Base-by-base conservation (phyloP, 2,797 vertebrate genomes). In the Macropus fuliginosus region DNA sequence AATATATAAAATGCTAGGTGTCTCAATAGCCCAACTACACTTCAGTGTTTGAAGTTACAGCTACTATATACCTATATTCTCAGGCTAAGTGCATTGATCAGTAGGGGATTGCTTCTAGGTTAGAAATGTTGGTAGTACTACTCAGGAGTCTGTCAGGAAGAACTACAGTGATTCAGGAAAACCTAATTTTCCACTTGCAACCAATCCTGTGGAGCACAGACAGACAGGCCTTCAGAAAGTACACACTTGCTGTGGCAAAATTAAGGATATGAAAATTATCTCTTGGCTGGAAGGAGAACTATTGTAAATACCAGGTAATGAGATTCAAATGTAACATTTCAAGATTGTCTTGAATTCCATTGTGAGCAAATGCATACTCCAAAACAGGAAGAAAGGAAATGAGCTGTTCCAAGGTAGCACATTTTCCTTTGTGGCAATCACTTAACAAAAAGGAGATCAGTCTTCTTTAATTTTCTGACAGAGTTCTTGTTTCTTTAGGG, bases 281-380 rank as follows among this genome's bases (percentile, higher is more conserved):
- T 95, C 97, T 97, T 93, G 93, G 56, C 54, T 92, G 74, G 81
- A 95, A 97, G 93, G 66, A 97, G 97, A 96, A 96, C 94, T 96
- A 91, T 92, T 92, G 94, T 94, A 96, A 96, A 93, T 95, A 95
- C 90, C 97, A 97, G 94, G 90, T 97, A 97, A 98, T 97, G 91
- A 97, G 91, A 97, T 92, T 95, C 59, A 95, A 95, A 93, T 97
- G 94, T 94, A 96, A 93, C 93, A 95, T 96, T 95, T 97, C 55
- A 96, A 94, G 89, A 52, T 93, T 95, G 95, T 94, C 97, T 97
- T 97, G 55, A 97, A 97, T 97, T 95, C n/a, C 40, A 40, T 56
- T 95, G 93, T 92, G 16, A 94, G 56, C 4, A n/a, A 91, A 95
- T 93, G 92, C 57, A 55, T 93, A 90, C 96, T 94, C 29, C 90